Percentiles rank a stretch among this genome's conserved stretches.
phyloP scores from a whole-genome alignment of 2,113 vertebrate genomes.

The Rhagologus leucostigma region DNA sequence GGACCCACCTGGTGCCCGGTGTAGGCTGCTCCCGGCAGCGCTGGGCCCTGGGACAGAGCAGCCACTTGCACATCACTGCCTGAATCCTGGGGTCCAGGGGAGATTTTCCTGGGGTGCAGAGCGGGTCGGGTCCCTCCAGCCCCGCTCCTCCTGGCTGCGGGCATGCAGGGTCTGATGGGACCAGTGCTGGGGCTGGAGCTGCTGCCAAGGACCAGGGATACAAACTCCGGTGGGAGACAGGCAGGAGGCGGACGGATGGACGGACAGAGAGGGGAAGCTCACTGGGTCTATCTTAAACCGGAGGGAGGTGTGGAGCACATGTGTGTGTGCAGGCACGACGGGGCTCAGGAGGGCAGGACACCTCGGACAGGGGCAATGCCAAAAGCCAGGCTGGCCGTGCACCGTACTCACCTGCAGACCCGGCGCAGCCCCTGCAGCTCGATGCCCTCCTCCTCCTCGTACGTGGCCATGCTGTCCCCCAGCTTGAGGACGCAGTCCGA shows the following conservation, averaged over 20 bases:
- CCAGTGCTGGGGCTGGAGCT: neutral
- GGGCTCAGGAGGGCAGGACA: neutral
- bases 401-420: slow-evolving; percentile 65
- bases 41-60: neutral
- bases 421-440: slow-evolving; percentile 63
- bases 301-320: neutral
- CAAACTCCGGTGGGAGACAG: fast-evolving
- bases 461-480: slow-evolving; percentile 73
- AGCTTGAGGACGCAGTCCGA: slow-evolving; percentile 75
- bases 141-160: fast-evolving
- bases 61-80: fast-evolving
- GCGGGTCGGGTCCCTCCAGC: fast-evolving
- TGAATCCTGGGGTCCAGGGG: fast-evolving
- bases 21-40: fast-evolving
- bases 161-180: fast-evolving
- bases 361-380: neutral
- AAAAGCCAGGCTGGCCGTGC: fast-evolving
- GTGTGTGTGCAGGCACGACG: fast-evolving
- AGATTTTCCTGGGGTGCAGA: neutral
- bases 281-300: fast-evolving
- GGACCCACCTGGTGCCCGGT: fast-evolving
- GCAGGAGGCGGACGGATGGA: neutral
- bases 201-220: no score
- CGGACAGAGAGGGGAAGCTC: fast-evolving
- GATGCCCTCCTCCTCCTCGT: slow-evolving; percentile 58